These are phyloP conservation scores for Drosophila ananassae DNA, from an alignment of 1,140 invertebrate species.

Conservation along the genomic window DNA sequence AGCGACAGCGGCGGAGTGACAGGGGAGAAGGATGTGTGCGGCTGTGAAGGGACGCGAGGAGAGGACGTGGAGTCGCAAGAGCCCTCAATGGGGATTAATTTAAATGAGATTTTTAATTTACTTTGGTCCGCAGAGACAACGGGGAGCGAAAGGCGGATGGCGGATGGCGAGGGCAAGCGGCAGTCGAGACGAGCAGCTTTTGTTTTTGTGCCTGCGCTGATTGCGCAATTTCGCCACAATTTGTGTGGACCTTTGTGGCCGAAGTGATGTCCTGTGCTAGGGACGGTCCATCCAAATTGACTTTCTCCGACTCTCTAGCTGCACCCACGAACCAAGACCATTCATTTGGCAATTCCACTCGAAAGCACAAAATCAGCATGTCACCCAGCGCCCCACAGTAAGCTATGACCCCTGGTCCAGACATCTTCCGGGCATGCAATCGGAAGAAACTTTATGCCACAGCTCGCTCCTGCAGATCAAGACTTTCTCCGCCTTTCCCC, in stretches of 20 bases:
- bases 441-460: constrained; percentile 55
- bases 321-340: background rate
- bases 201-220: constrained; percentile 35
- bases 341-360: no score
- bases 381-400: constrained; percentile 17
- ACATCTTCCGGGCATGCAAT: constrained; percentile 56
- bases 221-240: constrained; percentile 34
- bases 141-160: background rate
- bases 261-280: background rate
- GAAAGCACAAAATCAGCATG: constrained; percentile 20
- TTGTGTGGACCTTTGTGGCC: constrained; percentile 8
- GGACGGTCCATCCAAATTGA: constrained; percentile 15
- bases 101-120: constrained; percentile 74
- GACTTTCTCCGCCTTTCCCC: constrained; percentile 15
- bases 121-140: constrained; percentile 27
- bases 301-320: constrained; percentile 16
- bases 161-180: no score
- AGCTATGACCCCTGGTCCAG: constrained; percentile 12
- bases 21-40: background rate
- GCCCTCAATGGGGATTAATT: constrained; percentile 63
- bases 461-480: constrained; percentile 53
- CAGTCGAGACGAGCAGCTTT: background rate
- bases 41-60: background rate
- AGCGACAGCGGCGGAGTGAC: constrained; percentile 25
- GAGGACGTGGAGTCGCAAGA: constrained; percentile 21